Percentiles rank a stretch among this genome's conserved stretches.
Evolutionary conservation across 1,140 invertebrate species (phyloP).

Genomic region (Harpegnathos saltator): DNA sequence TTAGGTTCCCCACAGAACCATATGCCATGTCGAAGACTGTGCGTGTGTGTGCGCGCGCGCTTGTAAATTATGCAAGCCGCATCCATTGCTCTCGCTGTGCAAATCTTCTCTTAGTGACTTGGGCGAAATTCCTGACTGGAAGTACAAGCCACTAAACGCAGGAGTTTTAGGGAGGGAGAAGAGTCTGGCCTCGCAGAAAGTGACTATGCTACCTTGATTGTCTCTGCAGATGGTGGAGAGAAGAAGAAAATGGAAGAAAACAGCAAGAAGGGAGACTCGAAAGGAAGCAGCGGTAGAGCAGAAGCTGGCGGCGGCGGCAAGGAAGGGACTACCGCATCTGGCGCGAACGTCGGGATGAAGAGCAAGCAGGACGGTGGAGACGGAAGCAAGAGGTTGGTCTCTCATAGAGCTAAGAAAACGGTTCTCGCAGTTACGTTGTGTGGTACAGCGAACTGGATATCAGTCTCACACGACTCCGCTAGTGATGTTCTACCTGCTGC

Average conservation of each 20-base stretch:
- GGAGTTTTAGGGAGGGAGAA: conserved; percentile 75
- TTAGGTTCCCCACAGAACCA: conserved; percentile 61
- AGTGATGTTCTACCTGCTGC: conserved; percentile 73
- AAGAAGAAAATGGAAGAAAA: conserved; percentile 85
- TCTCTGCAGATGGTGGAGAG: conserved; percentile 86
- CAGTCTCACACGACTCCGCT: conserved; percentile 70
- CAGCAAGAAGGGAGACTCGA: conserved; percentile 84
- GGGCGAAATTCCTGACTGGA: conserved; percentile 69
- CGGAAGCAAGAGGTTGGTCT: conserved; percentile 86
- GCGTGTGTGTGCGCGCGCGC: conserved; percentile 50
- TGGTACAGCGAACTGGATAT: conserved; percentile 75
- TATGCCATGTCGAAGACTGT: conserved; percentile 64
- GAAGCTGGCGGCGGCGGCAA: conserved; percentile 81
- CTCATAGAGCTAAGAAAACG: conserved; percentile 83
- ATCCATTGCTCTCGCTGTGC: conserved; percentile 62
- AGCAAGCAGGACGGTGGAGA: conserved; percentile 84
- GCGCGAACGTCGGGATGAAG: conserved; percentile 81
- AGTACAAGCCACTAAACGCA: conserved; percentile 69
- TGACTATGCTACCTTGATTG: conserved; percentile 86
- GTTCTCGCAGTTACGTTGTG: conserved; percentile 74
- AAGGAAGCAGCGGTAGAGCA: conserved; percentile 81
- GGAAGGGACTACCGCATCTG: conserved; percentile 80
- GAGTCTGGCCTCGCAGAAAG: conserved; percentile 80
- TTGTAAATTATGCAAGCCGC: conserved; percentile 54
- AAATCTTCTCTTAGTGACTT: conserved; percentile 72